These are phyloP conservation scores for Apotomis capreana DNA, from an alignment of 2,888 invertebrate species.

Conservation along the genomic window DNA sequence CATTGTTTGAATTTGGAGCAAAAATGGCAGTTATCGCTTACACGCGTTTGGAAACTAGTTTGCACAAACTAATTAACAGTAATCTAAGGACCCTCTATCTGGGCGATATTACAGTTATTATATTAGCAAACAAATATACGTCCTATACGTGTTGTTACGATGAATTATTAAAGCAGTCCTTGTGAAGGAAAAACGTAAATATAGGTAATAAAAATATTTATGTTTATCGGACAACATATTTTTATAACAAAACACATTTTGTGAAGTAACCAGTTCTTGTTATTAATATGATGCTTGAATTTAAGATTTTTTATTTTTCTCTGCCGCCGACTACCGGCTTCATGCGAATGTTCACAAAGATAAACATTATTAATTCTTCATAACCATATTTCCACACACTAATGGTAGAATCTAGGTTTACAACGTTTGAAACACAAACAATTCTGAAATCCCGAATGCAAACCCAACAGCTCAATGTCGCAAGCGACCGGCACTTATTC, in stretches of 20 bases:
- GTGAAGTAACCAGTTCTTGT: background rate
- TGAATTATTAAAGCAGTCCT: slow-evolving; percentile 51
- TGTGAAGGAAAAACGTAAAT: slow-evolving; percentile 43
- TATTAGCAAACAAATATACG: slow-evolving; percentile 36
- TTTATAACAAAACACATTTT: slow-evolving; percentile 8
- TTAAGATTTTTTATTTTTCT: background rate
- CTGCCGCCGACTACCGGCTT: background rate
- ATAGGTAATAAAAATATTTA: slow-evolving; percentile 43
- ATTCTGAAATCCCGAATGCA: slow-evolving; percentile 73
- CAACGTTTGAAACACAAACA: slow-evolving; percentile 72
- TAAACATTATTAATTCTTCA: slow-evolving; percentile 27
- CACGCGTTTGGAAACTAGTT: slow-evolving; percentile 65
- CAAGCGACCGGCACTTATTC: slow-evolving; percentile 70
- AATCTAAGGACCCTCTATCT: slow-evolving; percentile 36
- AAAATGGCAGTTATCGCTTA: slow-evolving; percentile 49
- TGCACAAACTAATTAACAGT: slow-evolving; percentile 59
- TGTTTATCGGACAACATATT: slow-evolving; percentile 36
- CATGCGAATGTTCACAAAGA: background rate
- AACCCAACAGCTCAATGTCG: slow-evolving; percentile 64
- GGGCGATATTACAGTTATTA: slow-evolving; percentile 18
- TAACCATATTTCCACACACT: slow-evolving; percentile 47
- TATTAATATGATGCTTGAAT: background rate
- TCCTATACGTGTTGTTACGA: slow-evolving; percentile 45
- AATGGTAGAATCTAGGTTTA: slow-evolving; percentile 75
- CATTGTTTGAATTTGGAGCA: slow-evolving; percentile 21